Evolutionary conservation across 2,797 vertebrate species (phyloP).

Genomic region (Hipposideros larvatus): DNA sequence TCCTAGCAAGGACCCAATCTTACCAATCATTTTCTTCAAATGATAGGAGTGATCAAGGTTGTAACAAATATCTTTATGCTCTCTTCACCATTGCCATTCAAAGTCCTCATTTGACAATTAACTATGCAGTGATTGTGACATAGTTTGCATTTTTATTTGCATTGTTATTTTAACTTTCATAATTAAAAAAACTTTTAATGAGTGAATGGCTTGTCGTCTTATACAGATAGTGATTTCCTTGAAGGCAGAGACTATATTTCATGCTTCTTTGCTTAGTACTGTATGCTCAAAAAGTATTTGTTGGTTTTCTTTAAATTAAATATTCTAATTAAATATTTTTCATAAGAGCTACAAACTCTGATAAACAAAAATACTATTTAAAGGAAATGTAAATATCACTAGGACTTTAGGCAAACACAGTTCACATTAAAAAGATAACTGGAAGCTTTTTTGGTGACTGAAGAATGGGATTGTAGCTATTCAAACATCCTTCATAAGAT

Average conservation of each 20-base stretch:
- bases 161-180: slow-evolving; percentile 54
- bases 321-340: slow-evolving; percentile 55
- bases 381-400: slow-evolving; percentile 39
- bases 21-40: slow-evolving; percentile 9
- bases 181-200: slow-evolving; percentile 26
- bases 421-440: slow-evolving; percentile 16
- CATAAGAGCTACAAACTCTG: neutral
- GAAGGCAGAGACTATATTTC: slow-evolving; percentile 50
- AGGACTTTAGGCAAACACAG: slow-evolving; percentile 2
- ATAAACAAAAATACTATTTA: slow-evolving; percentile 50
- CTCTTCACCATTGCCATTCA: neutral
- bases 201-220: neutral
- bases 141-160: slow-evolving; percentile 56
- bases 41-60: slow-evolving; percentile 43
- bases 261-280: slow-evolving; percentile 52
- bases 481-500: neutral
- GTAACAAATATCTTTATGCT: slow-evolving; percentile 7
- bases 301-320: slow-evolving; percentile 56
- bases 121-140: neutral
- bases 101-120: slow-evolving; percentile 59
- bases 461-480: neutral
- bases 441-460: neutral
- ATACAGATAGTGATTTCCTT: slow-evolving; percentile 44
- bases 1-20: slow-evolving; percentile 9
- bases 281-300: slow-evolving; percentile 23